Evolutionary conservation across 1,140 invertebrate genomes (phyloP).

Genomic region (Pomacea maculata): DNA sequence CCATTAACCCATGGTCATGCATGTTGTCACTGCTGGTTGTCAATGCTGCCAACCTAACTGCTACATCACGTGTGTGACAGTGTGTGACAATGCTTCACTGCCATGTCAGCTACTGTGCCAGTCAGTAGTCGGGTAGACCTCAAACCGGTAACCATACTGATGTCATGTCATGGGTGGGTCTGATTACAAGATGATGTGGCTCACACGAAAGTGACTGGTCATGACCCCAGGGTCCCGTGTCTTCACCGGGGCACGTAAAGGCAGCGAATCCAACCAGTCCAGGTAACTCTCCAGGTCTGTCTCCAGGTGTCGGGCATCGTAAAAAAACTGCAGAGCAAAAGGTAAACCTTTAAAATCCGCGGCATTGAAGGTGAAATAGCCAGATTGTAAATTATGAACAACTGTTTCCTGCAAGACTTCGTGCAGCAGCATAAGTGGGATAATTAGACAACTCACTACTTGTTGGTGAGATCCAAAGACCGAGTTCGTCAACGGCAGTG

Average conservation of each 20-base stretch:
- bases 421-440: too few species aligned
- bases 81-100: too few species aligned
- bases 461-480: background rate
- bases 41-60: too few species aligned
- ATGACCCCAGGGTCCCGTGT: slow-evolving; percentile 48
- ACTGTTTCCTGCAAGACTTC: too few species aligned
- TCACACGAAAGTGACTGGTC: slow-evolving; percentile 38
- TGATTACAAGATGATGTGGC: slow-evolving; percentile 17
- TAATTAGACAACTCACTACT: too few species aligned
- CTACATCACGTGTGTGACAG: too few species aligned
- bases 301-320: slow-evolving; percentile 51
- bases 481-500: background rate
- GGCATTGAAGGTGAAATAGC: too few species aligned
- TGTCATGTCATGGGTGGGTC: background rate
- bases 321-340: slow-evolving; percentile 46
- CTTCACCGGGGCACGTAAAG: slow-evolving; percentile 44
- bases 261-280: slow-evolving; percentile 46
- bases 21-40: too few species aligned
- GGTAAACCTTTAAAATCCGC: too few species aligned
- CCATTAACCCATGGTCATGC: too few species aligned
- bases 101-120: background rate
- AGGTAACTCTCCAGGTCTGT: slow-evolving; percentile 53
- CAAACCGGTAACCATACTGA: background rate
- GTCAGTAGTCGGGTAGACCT: background rate
- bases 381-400: too few species aligned